These are phyloP conservation scores for Esox niger DNA, from an alignment of 2,113 vertebrate species.

Conservation along the genomic window DNA sequence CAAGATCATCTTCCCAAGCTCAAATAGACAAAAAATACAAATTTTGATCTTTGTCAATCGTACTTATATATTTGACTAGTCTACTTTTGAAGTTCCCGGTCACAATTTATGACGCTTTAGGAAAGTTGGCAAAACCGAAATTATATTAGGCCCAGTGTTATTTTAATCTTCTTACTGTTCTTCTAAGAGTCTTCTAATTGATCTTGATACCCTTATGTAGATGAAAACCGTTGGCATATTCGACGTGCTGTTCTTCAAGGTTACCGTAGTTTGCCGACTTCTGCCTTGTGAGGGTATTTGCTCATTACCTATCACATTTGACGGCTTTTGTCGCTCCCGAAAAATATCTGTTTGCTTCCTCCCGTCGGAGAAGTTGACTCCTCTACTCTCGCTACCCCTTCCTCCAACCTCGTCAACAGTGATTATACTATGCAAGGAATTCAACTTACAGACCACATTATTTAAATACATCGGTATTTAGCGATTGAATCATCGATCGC, in stretches of 20 bases:
- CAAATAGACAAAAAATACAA: conserved; percentile 22
- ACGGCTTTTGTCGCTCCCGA: neutral
- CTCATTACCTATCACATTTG: neutral
- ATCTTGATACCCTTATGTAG: neutral
- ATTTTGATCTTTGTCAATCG: neutral
- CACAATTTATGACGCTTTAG: conserved; percentile 1
- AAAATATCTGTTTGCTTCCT: conserved; percentile 36
- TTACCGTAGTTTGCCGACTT: neutral
- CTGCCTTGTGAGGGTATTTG: neutral
- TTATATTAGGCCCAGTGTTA: neutral
- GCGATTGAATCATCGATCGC: no score
- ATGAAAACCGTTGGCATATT: neutral
- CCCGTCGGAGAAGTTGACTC: conserved; percentile 34
- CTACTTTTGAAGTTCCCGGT: no score
- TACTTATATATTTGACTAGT: no score
- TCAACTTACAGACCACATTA: conserved; percentile 31
- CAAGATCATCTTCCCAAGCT: neutral
- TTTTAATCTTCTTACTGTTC: neutral
- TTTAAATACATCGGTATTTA: no score
- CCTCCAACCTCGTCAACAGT: conserved; percentile 51
- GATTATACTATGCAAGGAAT: conserved; percentile 55
- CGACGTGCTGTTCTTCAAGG: neutral
- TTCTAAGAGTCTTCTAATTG: neutral
- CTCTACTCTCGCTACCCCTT: conserved; percentile 21
- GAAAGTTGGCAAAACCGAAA: conserved; percentile 3